Base-by-base conservation (phyloP, 2,888 invertebrate species). In the Drosophila glabriapex region DNA sequence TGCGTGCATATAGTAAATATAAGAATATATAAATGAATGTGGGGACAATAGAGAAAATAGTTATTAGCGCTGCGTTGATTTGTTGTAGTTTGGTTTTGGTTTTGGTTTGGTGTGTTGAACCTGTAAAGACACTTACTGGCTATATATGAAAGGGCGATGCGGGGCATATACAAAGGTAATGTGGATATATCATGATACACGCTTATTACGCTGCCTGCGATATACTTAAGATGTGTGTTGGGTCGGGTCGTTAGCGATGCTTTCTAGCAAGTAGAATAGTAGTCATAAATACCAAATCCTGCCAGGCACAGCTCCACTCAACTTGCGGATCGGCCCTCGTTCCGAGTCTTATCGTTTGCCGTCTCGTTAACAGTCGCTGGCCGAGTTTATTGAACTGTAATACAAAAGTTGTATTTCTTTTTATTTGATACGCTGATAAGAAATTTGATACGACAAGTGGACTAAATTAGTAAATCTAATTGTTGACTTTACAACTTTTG, bases 211-310 rank as follows among this genome's bases (percentile, higher is more conserved):
- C 80, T 85, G 76, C 68, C 77, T 64, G 76, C 55, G 75, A 83
- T 88, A 85, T 90, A 90, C 90, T 90, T 87, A 87, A 85, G 81
- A 81, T 87, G 83, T 82, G 83, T 85, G 70, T 69, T 71, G 74
- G 78, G 81, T 78, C 25, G 85, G 85, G 64, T 82, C 83, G 73
- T 72, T 85, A 83, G 84, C 78, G 89, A 84, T 85, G 85, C 87
- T 82, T 86, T 68, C 71, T 68, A 82, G 85, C 80, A 86, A 84
- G 89, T 86, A 75, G 81, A 82, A 79, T 88, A 90, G 89, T 83
- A 90, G 83, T 90, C 82, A 90, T 90, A 90, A 91, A 90, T 90
- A 90, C 89, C 89, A 90, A 91, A 78, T 90, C 89, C 89, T 82
- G 76, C 80, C 78, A 58, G 73, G 46, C 60, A 62, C 68, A 49